Base-by-base conservation (phyloP, 1,140 invertebrate species). In the Phymorhynchus buccinoides region DNA sequence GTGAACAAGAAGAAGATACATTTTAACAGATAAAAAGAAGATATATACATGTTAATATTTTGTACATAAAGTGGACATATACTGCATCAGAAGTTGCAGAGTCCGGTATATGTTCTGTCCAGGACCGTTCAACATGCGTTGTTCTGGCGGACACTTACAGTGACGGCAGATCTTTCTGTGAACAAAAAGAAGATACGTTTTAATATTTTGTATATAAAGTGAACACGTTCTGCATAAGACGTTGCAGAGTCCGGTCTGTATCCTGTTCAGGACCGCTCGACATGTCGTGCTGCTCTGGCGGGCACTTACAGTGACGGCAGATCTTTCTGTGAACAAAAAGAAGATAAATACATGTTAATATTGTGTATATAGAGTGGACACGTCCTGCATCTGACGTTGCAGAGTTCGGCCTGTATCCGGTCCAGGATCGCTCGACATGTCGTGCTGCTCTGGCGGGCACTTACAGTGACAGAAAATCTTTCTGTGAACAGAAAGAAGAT, bases 381-480 rank as follows among this genome's bases (percentile, higher is more conserved):
- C 85, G 89, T 94, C 89, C 85, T 91, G 90, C 52, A 92, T 89
- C 75, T 90, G 82, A 42, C 89, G 88, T 56, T 89, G 87, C 30
- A 91, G 84, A 32, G 84, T 90, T 39, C 91, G 85, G 48, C 91
- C 90, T 75, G 90, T 87, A 42, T 90, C 92, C 12, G 84, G 86
- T 44, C 87, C 87, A 37, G 85, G 71, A 12, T 32, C 71, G 4
- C 62, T 27, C 4, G 87, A 87, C 88, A 91, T 90, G 83, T 97
- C 96, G 91, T 96, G 95, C 56, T 95, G 94, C 90, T 96, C 95
- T 44, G 95, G 93, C 3, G 95, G 94, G 91, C 95, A 96, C 92
- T 95, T 95, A 93, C 95, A 96, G 91, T 95, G 95, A 62, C 95
- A 95, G 93, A 95, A 96, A 89, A 96, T 95, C 93, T 96, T 96